Base-by-base conservation (phyloP, 2,113 vertebrate species). In the Platichthys flesus region DNA sequence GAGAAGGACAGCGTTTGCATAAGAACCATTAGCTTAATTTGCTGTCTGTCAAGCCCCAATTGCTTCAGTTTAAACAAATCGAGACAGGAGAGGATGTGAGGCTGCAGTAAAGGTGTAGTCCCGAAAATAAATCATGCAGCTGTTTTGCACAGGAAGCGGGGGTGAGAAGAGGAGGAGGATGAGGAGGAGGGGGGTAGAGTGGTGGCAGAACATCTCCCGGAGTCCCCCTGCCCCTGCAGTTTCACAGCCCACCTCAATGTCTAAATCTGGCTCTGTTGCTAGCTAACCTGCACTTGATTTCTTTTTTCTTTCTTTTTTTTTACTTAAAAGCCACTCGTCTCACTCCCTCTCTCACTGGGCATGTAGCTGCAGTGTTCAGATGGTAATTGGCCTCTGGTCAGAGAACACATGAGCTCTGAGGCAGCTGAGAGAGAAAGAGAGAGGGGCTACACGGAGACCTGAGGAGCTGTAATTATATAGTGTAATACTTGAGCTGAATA, bases 21-120 rank as follows among this genome's bases (percentile, higher is more conserved):
- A 51, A 81, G 65, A 58, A 28, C 72, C 76, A 83, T 90, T 85
- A 88, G 70, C 49, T 74, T 85, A 79, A 92, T 86, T 69, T 78
- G 49, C 54, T 83, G 82, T 77, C 85, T 74, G 73, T 82, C 65
- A 72, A 73, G 63, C 68, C 60, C 20, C 73, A 64, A 74, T 76
- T 31, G 69, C 54, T 67, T 40, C 65, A 45, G 64, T 66, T 82
- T 54, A 49, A 67, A 69, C 20, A 63, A 51, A 60, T 49, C 57
- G n/a, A 82, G 37, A 18, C 40, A 24, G 49, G 1, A 55, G 57
- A 63, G 57, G 31, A 62, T 52, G 20, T 51, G 15, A 47, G 26
- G 35, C 21, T 35, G 42, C 37, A 76, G 55, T 58, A 57, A 52
- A 71, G 66, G 62, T 31, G 51, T 3, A 24, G 74, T 65, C 6